Evolutionary conservation across 2,888 invertebrate species (phyloP), one percentile per base, ranked within the genome.

Genomic region (Patella caerulea): DNA sequence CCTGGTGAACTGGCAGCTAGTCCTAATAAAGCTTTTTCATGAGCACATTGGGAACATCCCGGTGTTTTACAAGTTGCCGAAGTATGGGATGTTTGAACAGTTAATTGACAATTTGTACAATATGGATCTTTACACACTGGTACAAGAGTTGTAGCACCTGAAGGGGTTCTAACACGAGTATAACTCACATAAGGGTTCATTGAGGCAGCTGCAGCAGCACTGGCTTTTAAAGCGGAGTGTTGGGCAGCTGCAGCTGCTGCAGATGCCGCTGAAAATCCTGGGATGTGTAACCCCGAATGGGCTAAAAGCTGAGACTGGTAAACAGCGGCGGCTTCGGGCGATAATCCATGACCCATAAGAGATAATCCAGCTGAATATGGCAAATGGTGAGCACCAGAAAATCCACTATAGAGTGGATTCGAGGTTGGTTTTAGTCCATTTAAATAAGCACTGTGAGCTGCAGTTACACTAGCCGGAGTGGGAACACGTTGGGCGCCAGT

Each of bases 91-190:
- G 90, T 91, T 92, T 97, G 97, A 89, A 96, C 94, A 84, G 96
- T 97, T 91, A 96, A 95, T 88, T 97, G 97, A 91, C 98, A 98
- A 82, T 97, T 97, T 14, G 96, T 96, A 92, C 98, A 98, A 89
- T 97, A 98, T 19, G 98, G 98, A 92, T 98, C 98, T 91, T 97
- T 96, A 93, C 98, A 98, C 72, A 98, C 96, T 14, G 97, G 97
- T 17, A 97, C 95, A 77, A 92, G 82, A 9, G 91, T 89, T 0
- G 97, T 96, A 92, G 97, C 97, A 78, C 97, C 97, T 76, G 96
- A 94, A 11, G 97, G 96, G 1, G 97, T 97, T 93, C 97, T 97
- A 15, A 98, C 96, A 86, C 97, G 94, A 81, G 97, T 96, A 91
- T 97, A 98, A 87, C 95, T 96, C 82, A 97, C 94, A 91, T 97